Conservation (phyloP, 2,888 invertebrate genomes). For the Morpho helenor region DNA sequence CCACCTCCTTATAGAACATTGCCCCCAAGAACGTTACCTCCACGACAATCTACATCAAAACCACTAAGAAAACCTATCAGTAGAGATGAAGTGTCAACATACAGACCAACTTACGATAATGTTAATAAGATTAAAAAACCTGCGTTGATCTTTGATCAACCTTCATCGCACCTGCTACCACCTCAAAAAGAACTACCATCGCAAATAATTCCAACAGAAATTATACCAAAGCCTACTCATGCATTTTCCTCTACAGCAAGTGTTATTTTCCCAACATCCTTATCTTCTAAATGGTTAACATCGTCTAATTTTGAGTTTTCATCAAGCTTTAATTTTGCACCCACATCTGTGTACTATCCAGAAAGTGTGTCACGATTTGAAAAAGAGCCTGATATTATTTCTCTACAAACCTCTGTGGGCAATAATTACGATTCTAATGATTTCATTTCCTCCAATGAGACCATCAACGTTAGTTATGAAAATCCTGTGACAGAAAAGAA, state of each 20-base stretch:
- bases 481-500: constrained; percentile 41
- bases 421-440: constrained; percentile 45
- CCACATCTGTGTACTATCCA: constrained; percentile 56
- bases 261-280: constrained; percentile 63
- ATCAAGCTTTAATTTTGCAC: constrained; percentile 60
- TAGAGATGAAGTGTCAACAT: constrained; percentile 66
- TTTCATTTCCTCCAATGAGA: constrained; percentile 49
- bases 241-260: constrained; percentile 37
- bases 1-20: constrained; percentile 56
- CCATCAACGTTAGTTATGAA: constrained; percentile 38
- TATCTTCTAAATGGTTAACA: constrained; percentile 68
- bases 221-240: constrained; percentile 37
- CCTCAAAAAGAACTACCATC: constrained; percentile 56
- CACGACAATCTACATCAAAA: constrained; percentile 50
- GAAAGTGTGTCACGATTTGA: constrained; percentile 36
- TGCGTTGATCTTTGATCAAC: constrained; percentile 52
- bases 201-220: constrained; percentile 37
- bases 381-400: constrained; percentile 35
- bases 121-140: constrained; percentile 62
- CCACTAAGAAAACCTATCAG: constrained; percentile 53
- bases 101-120: constrained; percentile 61
- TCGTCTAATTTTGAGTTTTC: constrained; percentile 66
- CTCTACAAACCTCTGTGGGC: constrained; percentile 43
- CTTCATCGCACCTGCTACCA: constrained; percentile 60
- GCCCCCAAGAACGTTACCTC: constrained; percentile 53